These are phyloP conservation scores for Haliclystus octoradiatus DNA, from an alignment of 30 jellyfish, hydroid and myxozoan genomes.

Conservation along the genomic window DNA sequence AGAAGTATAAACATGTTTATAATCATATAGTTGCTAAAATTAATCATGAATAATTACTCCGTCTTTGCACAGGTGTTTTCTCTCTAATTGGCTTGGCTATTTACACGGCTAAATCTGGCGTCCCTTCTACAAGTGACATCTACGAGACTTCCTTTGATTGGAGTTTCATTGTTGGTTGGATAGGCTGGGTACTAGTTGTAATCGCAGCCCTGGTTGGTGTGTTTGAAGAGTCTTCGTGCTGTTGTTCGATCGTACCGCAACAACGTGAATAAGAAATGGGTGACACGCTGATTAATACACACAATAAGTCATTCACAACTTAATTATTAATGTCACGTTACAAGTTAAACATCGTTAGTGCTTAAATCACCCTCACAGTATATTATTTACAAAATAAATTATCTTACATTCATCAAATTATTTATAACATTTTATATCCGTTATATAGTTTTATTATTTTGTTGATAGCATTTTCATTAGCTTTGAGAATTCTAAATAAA, in stretches of 20 bases:
- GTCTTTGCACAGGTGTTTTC: conserved; percentile 40
- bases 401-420: no score
- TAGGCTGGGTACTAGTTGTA: conserved; percentile 62
- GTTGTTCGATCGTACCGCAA: not conserved
- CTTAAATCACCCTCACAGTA: no score
- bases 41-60: not conserved
- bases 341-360: no score
- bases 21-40: not conserved
- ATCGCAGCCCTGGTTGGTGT: conserved; percentile 52
- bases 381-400: no score
- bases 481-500: no score
- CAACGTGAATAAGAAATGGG: not conserved
- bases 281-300: no score
- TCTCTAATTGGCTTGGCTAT: conserved; percentile 65
- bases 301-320: no score
- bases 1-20: not conserved
- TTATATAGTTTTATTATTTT: no score
- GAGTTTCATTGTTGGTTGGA: conserved; percentile 76
- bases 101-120: conserved; percentile 74
- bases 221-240: conserved; percentile 10
- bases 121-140: conserved; percentile 30
- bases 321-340: no score
- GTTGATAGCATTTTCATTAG: no score
- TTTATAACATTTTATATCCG: no score
- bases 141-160: conserved; percentile 29